A percentile compares a stretch with the other conserved stretches of the same genome.
Evolutionary conservation across 1,140 invertebrate species (phyloP).

Genomic region (Drusus annulatus): DNA sequence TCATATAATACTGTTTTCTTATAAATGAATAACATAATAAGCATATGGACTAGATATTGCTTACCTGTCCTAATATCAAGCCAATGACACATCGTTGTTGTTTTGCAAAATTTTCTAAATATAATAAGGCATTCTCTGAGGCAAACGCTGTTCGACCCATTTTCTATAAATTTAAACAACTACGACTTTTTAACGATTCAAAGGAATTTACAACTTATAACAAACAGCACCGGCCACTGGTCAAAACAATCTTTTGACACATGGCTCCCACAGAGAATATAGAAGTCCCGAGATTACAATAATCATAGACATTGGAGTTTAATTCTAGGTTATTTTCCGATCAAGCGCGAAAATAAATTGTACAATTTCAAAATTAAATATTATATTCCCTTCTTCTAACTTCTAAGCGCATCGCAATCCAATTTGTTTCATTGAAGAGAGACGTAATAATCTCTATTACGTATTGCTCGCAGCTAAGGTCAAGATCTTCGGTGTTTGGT

Average conservation of each 20-base stretch:
- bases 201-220: conserved; percentile 36
- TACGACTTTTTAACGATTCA: neutral
- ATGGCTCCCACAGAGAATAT: conserved; percentile 22
- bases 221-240: conserved; percentile 1
- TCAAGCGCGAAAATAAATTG: too few relatives aligned
- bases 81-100: conserved; percentile 75
- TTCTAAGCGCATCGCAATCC: too few relatives aligned
- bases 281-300: neutral
- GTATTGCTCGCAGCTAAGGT: too few relatives aligned
- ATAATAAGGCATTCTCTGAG: conserved; percentile 67
- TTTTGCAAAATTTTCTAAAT: conserved; percentile 68
- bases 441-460: too few relatives aligned
- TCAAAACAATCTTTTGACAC: conserved; percentile 48
- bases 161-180: conserved; percentile 2
- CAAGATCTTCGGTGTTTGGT: too few relatives aligned
- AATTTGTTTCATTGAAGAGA: too few relatives aligned
- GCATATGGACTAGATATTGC: conserved; percentile 38
- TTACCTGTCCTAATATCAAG: conserved; percentile 79
- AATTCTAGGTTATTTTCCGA: too few relatives aligned
- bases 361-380: too few relatives aligned
- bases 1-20: neutral
- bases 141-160: conserved; percentile 68
- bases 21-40: conserved; percentile 52
- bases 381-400: too few relatives aligned
- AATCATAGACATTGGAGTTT: too few relatives aligned